phyloP scores from a whole-genome alignment of 2,797 vertebrate species.

The Euthynnus affinis region DNA sequence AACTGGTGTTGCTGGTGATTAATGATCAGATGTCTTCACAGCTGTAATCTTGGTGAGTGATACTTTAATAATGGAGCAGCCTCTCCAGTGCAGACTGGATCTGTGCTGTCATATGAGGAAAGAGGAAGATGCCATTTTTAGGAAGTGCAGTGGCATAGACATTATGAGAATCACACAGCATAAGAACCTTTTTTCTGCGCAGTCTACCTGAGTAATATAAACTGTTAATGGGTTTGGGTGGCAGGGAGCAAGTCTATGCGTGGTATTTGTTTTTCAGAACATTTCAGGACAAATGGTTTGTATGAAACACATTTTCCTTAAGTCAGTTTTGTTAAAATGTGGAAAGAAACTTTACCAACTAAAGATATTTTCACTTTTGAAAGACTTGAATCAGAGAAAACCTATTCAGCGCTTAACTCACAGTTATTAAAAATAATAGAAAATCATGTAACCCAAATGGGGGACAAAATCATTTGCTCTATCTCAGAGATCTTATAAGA shows the following conservation, averaged over 20 bases:
- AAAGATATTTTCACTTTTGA: background rate
- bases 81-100: conserved; percentile 64
- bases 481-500: background rate
- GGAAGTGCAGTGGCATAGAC: conserved; percentile 56
- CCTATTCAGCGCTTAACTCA: background rate
- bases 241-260: conserved; percentile 31
- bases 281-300: conserved; percentile 59
- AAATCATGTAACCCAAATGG: background rate
- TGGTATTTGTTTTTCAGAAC: conserved; percentile 47
- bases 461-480: background rate
- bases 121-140: conserved; percentile 64
- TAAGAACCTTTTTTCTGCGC: conserved; percentile 56
- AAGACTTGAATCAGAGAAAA: background rate
- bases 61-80: conserved; percentile 83
- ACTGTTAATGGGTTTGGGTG: conserved; percentile 47
- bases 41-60: conserved; percentile 82
- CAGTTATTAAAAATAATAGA: background rate
- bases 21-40: conserved; percentile 78
- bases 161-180: conserved; percentile 67
- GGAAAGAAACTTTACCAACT: conserved; percentile 13
- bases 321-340: background rate
- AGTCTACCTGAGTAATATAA: conserved; percentile 53
- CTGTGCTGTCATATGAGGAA: conserved; percentile 66
- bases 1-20: conserved; percentile 76
- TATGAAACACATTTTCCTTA: conserved; percentile 12